phyloP scores from a whole-genome alignment of 92 coral and sea anemone species.

The Meandrina meandrites region DNA sequence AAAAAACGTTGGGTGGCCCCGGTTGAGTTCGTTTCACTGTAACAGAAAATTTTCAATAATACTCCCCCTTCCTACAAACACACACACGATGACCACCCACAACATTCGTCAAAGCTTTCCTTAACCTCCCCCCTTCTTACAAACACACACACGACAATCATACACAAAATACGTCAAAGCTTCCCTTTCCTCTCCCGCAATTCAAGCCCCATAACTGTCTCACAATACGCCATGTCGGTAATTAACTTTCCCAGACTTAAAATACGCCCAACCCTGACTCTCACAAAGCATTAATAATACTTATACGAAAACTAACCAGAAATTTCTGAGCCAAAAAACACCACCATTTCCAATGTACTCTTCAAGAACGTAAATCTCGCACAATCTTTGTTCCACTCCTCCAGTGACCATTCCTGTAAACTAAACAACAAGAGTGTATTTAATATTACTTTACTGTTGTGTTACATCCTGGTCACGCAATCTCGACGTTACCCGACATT shows the following conservation, averaged over 20 bases:
- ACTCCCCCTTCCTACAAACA: background rate
- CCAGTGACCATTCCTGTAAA: conserved; percentile 58
- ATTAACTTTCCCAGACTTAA: background rate
- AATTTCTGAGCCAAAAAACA: conserved; percentile 27
- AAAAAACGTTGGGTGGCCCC: too few relatives aligned
- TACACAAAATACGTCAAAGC: background rate
- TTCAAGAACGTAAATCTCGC: conserved; percentile 54
- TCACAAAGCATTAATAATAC: background rate
- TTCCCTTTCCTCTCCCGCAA: background rate
- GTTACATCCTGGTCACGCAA: background rate
- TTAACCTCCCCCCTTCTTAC: background rate
- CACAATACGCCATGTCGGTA: too few relatives aligned
- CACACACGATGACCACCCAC: background rate
- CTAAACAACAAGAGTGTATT: conserved; percentile 1
- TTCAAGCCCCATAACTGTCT: too few relatives aligned
- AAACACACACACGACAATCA: background rate
- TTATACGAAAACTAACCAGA: background rate
- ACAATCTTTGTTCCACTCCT: conserved; percentile 43
- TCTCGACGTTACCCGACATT: background rate
- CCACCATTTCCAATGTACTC: conserved; percentile 35
- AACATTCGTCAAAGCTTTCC: background rate
- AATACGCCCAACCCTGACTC: background rate
- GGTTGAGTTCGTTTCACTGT: too few relatives aligned
- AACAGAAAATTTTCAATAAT: background rate
- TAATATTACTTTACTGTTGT: background rate